These are phyloP conservation scores for Helogale parvula DNA, from an alignment of 2,113 vertebrate genomes.

Conservation along the genomic window DNA sequence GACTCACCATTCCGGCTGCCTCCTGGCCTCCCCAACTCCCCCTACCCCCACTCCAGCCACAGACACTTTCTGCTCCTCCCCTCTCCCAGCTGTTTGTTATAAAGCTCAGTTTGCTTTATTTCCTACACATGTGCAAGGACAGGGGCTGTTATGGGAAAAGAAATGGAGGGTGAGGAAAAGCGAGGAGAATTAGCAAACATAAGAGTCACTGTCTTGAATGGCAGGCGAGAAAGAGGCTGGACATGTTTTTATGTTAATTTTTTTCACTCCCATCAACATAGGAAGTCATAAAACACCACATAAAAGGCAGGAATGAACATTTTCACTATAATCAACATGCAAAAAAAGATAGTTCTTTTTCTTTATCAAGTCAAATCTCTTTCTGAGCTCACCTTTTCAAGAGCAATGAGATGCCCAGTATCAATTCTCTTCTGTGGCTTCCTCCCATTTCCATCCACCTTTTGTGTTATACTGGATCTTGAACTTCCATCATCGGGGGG, in stretches of 20 bases:
- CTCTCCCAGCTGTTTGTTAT: background rate
- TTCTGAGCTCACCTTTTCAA: background rate
- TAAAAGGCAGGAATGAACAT: background rate
- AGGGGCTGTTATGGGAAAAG: background rate
- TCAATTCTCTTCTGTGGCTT: background rate
- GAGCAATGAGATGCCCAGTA: background rate
- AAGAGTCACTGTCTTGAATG: background rate
- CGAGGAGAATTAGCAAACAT: background rate
- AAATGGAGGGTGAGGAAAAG: background rate
- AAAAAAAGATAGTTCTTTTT: background rate
- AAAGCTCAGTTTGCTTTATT: background rate
- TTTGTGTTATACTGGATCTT: background rate
- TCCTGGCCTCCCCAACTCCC: background rate
- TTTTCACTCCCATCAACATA: background rate
- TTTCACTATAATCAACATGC: background rate
- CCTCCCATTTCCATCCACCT: background rate
- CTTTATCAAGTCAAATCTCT: background rate
- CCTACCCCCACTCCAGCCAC: too few relatives aligned
- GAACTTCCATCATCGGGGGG: background rate
- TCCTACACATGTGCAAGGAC: background rate
- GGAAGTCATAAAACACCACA: background rate
- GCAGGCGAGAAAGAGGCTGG: background rate
- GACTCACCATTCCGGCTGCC: fast-evolving
- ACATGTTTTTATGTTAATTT: background rate
- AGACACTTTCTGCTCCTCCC: background rate